Evolutionary conservation across 2,113 vertebrate genomes (phyloP).

Genomic region (Coptodon rendalli): DNA sequence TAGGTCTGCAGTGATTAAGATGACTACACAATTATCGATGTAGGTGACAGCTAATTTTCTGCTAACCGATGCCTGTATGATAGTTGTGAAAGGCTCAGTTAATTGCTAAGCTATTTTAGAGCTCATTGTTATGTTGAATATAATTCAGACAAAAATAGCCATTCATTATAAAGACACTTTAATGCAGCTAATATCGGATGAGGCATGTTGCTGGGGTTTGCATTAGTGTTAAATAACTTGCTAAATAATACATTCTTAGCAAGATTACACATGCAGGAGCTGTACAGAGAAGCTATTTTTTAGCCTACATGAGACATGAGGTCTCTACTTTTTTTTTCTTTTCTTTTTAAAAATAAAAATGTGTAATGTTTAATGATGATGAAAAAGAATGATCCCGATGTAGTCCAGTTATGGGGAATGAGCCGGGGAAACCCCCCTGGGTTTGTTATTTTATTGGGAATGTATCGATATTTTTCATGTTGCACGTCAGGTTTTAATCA

Average conservation of each 20-base stretch:
- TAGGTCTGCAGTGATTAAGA: neutral
- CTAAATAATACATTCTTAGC: neutral
- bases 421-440: neutral
- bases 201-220: neutral
- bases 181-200: rapidly evolving
- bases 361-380: neutral
- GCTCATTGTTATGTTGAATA: neutral
- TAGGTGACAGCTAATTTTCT: neutral
- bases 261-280: neutral
- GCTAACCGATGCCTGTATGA: neutral
- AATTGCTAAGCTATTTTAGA: neutral
- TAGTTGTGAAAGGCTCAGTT: neutral
- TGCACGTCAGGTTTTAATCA: neutral
- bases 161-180: neutral
- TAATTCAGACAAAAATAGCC: neutral
- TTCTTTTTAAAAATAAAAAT: rapidly evolving
- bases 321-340: neutral
- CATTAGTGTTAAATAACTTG: neutral
- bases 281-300: neutral
- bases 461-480: neutral
- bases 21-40: neutral
- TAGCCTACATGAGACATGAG: neutral
- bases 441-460: neutral
- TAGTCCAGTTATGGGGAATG: neutral
- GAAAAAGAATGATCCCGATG: neutral